Evolutionary conservation across 2,888 invertebrate species (phyloP).

Genomic region (Allygus modestus): DNA sequence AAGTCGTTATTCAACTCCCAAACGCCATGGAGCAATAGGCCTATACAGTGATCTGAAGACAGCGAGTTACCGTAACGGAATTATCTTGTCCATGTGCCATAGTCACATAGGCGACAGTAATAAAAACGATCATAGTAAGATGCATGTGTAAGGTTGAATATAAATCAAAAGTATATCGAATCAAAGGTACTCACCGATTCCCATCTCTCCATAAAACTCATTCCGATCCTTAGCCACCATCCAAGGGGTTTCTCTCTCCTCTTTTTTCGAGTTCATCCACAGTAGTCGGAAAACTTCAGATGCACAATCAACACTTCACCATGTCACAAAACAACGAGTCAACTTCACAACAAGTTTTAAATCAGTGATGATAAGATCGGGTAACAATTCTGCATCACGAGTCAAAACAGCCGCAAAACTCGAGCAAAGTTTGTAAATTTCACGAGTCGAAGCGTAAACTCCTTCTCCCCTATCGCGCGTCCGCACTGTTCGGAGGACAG

Average conservation of each 20-base stretch:
- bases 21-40: too few species aligned
- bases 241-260: constrained; percentile 56
- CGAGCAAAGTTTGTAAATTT: not conserved
- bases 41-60: too few species aligned
- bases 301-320: constrained; percentile 26
- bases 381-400: not conserved
- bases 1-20: too few species aligned
- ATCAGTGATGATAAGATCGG: not conserved
- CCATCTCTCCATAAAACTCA: constrained; percentile 66
- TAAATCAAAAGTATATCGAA: too few species aligned
- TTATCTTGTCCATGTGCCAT: too few species aligned
- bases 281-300: not conserved
- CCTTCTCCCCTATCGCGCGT: constrained; percentile 9
- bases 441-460: not conserved
- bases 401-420: constrained; percentile 2
- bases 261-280: constrained; percentile 56
- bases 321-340: constrained; percentile 23
- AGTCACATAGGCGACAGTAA: too few species aligned
- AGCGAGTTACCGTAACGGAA: too few species aligned
- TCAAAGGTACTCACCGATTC: constrained; percentile 66
- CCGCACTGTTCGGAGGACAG: constrained; percentile 48
- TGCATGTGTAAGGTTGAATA: too few species aligned
- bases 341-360: not conserved
- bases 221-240: constrained; percentile 66
- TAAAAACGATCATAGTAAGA: too few species aligned